These are phyloP conservation scores for Cardiocondyla obscurior DNA, from an alignment of 1,140 invertebrate genomes.

Conservation along the genomic window DNA sequence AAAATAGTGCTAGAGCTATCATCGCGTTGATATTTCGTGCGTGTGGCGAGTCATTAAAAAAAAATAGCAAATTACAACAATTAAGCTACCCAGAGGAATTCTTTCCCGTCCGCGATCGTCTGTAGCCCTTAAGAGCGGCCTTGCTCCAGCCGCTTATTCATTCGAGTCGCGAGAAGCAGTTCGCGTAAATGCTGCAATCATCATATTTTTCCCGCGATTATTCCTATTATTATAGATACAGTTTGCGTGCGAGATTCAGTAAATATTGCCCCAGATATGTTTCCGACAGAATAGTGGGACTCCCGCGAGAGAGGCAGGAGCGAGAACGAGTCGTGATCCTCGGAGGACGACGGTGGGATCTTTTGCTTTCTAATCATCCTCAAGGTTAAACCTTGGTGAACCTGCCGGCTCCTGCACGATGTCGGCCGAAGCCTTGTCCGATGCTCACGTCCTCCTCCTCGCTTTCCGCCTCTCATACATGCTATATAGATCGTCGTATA, in stretches of 20 bases:
- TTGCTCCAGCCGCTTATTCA: neutral
- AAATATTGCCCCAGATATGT: conserved; percentile 63
- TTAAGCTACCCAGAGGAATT: neutral
- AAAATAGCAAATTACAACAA: neutral
- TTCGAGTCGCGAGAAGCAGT: conserved; percentile 14
- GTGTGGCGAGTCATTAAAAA: neutral
- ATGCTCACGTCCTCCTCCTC: conserved; percentile 31
- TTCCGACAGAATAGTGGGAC: conserved; percentile 56
- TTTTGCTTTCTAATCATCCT: conserved; percentile 81
- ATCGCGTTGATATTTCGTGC: too few species aligned
- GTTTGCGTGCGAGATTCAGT: conserved; percentile 10
- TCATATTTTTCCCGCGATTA: conserved; percentile 47
- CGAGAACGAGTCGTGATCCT: conserved; percentile 79
- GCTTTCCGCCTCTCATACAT: neutral
- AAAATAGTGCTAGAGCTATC: too few species aligned
- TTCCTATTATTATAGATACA: conserved; percentile 31
- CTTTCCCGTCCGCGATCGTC: neutral
- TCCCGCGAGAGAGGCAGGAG: conserved; percentile 67
- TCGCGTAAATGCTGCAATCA: conserved; percentile 39
- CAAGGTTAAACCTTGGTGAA: conserved; percentile 79
- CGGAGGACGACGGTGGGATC: conserved; percentile 68
- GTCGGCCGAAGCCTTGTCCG: conserved; percentile 52
- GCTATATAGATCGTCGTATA: conserved; percentile 66
- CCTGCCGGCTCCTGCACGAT: conserved; percentile 70
- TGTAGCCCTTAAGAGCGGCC: neutral